phyloP scores from a whole-genome alignment of 2,888 invertebrate genomes.

The Cataglyphis cursor region DNA sequence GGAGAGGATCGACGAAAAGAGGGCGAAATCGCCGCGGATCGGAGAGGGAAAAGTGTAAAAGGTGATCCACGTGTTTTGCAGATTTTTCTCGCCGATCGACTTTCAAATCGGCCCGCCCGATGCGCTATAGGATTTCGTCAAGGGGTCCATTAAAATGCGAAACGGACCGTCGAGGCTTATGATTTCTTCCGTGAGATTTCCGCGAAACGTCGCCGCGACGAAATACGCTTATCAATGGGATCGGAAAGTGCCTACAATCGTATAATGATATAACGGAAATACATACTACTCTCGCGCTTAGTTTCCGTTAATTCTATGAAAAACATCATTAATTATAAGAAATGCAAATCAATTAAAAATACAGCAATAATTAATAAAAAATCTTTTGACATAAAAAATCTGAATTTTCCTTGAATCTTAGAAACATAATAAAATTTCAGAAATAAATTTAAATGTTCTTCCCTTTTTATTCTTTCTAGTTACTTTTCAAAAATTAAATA shows the following conservation, averaged over 20 bases:
- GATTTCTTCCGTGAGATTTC: constrained; percentile 65
- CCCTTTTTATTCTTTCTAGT: background rate
- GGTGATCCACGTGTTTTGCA: constrained; percentile 73
- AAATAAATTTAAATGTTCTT: background rate
- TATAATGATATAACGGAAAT: constrained; percentile 45
- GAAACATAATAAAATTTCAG: background rate
- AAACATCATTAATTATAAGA: background rate
- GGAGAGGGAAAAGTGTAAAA: constrained; percentile 40
- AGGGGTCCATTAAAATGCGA: constrained; percentile 68
- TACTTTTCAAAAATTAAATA: background rate
- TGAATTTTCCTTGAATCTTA: background rate
- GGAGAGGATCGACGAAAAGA: background rate
- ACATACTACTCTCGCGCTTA: background rate
- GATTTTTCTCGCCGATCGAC: constrained; percentile 74
- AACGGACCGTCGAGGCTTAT: constrained; percentile 55
- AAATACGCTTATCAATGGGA: constrained; percentile 56
- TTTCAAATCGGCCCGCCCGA: constrained; percentile 70
- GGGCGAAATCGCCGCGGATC: background rate
- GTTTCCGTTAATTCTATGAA: background rate
- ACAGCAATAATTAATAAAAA: background rate
- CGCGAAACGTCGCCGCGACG: constrained; percentile 54
- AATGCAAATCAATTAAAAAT: background rate
- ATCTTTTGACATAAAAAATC: background rate
- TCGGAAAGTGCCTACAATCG: constrained; percentile 29
- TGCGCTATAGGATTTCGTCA: constrained; percentile 72